Conservation (phyloP, 2,888 invertebrate species). For the Drosophila suboccidentalis region DNA sequence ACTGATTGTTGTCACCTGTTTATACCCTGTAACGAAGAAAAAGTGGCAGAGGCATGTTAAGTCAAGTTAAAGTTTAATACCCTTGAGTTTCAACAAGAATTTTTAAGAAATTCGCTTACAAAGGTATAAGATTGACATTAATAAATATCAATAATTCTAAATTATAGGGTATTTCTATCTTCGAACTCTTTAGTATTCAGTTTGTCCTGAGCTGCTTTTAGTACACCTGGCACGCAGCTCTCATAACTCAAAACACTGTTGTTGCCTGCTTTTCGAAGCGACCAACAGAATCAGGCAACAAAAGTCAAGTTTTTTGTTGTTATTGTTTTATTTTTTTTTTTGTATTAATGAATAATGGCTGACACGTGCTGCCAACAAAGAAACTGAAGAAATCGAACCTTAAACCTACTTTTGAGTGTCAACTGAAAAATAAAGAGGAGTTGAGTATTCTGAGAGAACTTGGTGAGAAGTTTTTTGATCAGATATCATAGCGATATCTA, state of each 20-base stretch:
- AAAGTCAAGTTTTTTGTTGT: constrained; percentile 47
- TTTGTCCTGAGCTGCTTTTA: constrained; percentile 24
- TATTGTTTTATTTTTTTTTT: constrained; percentile 41
- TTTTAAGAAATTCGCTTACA: not conserved
- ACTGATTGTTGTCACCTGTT: constrained; percentile 72
- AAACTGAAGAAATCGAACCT: constrained; percentile 10
- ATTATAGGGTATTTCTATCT: constrained; percentile 21
- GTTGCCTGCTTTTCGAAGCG: constrained; percentile 25
- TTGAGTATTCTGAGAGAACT: not conserved
- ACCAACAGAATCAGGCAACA: constrained; percentile 64
- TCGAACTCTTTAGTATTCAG: not conserved
- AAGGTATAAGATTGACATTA: not conserved
- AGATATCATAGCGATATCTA: not conserved
- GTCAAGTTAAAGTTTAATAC: not conserved
- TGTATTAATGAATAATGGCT: constrained; percentile 81
- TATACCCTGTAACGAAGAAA: constrained; percentile 24
- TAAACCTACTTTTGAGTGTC: constrained; percentile 22
- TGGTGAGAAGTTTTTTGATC: not conserved
- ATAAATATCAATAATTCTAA: not conserved
- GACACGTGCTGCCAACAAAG: constrained; percentile 69
- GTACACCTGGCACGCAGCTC: constrained; percentile 75
- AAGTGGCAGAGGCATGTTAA: not conserved
- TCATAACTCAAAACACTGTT: constrained; percentile 75
- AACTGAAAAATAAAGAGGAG: not conserved
- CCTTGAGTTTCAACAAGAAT: not conserved